These are phyloP conservation scores for Illadopsis cleaveri DNA, from an alignment of 2,113 vertebrate species.

Conservation along the genomic window DNA sequence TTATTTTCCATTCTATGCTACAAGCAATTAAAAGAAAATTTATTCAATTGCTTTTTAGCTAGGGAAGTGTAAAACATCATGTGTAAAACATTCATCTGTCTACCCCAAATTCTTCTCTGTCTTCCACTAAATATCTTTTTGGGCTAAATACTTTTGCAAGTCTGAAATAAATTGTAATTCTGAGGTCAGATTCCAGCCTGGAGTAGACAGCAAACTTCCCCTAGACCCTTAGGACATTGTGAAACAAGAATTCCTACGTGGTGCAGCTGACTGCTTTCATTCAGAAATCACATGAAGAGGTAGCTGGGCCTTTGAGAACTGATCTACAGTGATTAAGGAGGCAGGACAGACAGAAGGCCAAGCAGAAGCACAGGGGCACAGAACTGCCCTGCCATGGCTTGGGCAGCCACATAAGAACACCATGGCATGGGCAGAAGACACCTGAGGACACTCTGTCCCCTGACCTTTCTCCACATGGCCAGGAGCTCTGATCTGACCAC, in stretches of 20 bases:
- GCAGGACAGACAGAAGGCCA: background rate
- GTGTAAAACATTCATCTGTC: background rate
- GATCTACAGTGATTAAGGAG: background rate
- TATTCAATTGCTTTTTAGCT: background rate
- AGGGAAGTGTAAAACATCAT: background rate
- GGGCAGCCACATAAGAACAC: accelerated
- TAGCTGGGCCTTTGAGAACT: background rate
- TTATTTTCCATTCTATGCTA: background rate
- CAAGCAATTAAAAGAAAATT: background rate
- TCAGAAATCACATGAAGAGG: background rate
- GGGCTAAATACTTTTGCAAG: background rate
- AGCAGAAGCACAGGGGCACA: background rate
- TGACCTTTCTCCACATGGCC: background rate
- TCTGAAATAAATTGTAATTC: background rate
- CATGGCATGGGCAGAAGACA: background rate
- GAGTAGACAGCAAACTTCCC: background rate
- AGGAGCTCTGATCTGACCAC: background rate
- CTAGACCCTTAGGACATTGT: background rate
- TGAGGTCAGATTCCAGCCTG: background rate
- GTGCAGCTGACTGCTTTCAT: background rate
- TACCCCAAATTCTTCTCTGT: background rate
- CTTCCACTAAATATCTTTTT: background rate
- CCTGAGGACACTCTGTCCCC: background rate
- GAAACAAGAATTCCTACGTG: background rate
- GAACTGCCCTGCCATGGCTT: background rate